These are phyloP conservation scores for Enteromius fasciolatus DNA, from an alignment of 2,797 vertebrate species.

Conservation along the genomic window DNA sequence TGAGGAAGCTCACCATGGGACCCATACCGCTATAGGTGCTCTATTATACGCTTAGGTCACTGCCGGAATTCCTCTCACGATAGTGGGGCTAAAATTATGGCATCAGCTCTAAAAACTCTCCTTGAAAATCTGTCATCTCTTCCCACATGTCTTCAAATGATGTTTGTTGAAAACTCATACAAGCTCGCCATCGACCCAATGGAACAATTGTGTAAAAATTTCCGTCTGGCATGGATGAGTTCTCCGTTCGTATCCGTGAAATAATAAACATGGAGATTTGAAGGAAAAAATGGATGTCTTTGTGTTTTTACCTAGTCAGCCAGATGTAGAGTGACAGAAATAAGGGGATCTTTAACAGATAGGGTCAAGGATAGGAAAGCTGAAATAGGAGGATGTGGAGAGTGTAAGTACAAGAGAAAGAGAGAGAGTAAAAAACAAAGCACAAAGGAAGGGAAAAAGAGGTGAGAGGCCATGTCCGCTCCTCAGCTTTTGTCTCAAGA, in stretches of 20 bases:
- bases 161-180: conserved; percentile 48
- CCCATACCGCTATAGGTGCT: conserved; percentile 48
- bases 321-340: conserved; percentile 15
- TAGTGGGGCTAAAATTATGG: conserved; percentile 50
- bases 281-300: conserved; percentile 45
- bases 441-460: conserved; percentile 38
- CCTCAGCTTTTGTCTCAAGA: conserved; percentile 37
- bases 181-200: conserved; percentile 39
- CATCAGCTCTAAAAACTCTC: conserved; percentile 34
- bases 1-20: conserved; percentile 53
- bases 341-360: conserved; percentile 29
- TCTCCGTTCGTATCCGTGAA: conserved; percentile 45
- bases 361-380: conserved; percentile 22
- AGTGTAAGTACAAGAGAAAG: neutral
- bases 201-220: conserved; percentile 54
- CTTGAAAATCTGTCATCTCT: conserved; percentile 36
- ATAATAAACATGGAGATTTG: conserved; percentile 61
- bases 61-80: conserved; percentile 62
- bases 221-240: conserved; percentile 38
- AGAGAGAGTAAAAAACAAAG: conserved; percentile 34
- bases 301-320: conserved; percentile 47
- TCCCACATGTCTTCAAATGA: conserved; percentile 49
- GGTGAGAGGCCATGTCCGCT: conserved; percentile 39
- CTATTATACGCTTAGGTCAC: conserved; percentile 39
- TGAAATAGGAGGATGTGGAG: conserved; percentile 14